A percentile compares a stretch with the other conserved stretches of the same genome.
Evolutionary conservation across 2,113 vertebrate species (phyloP).

Genomic region (Agapornis roseicollis): DNA sequence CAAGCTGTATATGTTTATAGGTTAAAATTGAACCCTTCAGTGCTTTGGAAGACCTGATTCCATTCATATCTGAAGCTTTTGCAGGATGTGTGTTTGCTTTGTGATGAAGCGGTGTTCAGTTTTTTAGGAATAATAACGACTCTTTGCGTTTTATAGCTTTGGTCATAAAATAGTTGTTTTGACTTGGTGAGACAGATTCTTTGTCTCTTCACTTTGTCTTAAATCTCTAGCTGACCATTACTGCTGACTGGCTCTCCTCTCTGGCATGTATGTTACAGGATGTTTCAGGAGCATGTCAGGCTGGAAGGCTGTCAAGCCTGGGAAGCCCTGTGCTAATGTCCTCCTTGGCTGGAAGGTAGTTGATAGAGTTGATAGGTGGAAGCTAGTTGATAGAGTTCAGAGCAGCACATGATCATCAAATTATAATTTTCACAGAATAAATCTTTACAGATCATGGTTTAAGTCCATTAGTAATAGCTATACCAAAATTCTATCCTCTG

Average conservation of each 20-base stretch:
- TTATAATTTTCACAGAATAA: background rate
- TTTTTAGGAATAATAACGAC: background rate
- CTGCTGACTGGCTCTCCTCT: background rate
- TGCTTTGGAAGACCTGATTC: background rate
- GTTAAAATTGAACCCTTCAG: background rate
- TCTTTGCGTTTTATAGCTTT: background rate
- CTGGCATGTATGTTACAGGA: background rate
- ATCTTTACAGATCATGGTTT: background rate
- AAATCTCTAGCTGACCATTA: background rate
- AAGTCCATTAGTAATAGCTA: background rate
- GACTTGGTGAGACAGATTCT: background rate
- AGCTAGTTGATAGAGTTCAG: background rate
- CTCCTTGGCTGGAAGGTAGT: background rate
- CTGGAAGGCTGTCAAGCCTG: background rate
- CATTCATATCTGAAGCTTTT: background rate
- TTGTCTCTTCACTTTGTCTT: background rate
- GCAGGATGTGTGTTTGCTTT: background rate
- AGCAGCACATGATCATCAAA: background rate
- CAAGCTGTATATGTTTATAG: background rate
- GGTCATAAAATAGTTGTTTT: background rate
- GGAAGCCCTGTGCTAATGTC: background rate
- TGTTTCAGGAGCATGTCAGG: background rate
- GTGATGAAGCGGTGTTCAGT: background rate
- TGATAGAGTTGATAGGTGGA: background rate
- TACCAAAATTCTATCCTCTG: background rate